Evolutionary conservation across 1,140 invertebrate species (phyloP).

Genomic region (Scaptomyza montana): DNA sequence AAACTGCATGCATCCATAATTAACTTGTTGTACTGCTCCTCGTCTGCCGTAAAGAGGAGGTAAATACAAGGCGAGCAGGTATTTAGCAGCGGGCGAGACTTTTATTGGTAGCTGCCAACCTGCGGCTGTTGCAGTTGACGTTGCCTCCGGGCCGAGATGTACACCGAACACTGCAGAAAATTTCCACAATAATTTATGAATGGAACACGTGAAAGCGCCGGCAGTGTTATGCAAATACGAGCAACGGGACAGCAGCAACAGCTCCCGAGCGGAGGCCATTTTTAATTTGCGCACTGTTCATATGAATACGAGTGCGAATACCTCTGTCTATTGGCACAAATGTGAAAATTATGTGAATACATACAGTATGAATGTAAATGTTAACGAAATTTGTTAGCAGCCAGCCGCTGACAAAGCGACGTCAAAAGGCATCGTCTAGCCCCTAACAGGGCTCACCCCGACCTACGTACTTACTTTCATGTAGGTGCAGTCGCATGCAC

Average conservation of each 20-base stretch:
- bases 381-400: conserved; percentile 58
- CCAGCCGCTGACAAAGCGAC: conserved; percentile 35
- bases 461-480: not conserved
- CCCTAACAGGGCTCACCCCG: conserved; percentile 16
- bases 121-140: not conserved
- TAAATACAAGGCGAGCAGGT: conserved; percentile 35
- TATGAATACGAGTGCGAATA: not conserved
- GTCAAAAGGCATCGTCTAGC: conserved; percentile 44
- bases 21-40: conserved; percentile 70
- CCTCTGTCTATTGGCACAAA: conserved; percentile 22
- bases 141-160: not conserved
- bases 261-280: conserved; percentile 24
- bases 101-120: conserved; percentile 52
- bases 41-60: conserved; percentile 36
- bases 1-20: conserved; percentile 69
- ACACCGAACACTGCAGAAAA: conserved; percentile 15
- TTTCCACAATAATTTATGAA: conserved; percentile 61
- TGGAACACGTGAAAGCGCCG: conserved; percentile 27
- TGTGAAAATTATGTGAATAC: conserved; percentile 49
- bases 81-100: conserved; percentile 44
- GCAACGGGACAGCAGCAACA: not conserved
- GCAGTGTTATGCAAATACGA: conserved; percentile 37
- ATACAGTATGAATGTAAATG: conserved; percentile 27
- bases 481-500: conserved; percentile 53
- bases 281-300: conserved; percentile 47